A percentile compares a stretch with the other conserved stretches of the same genome.
phyloP scores from a whole-genome alignment of 2,113 vertebrate species.

The Cettia cetti region DNA sequence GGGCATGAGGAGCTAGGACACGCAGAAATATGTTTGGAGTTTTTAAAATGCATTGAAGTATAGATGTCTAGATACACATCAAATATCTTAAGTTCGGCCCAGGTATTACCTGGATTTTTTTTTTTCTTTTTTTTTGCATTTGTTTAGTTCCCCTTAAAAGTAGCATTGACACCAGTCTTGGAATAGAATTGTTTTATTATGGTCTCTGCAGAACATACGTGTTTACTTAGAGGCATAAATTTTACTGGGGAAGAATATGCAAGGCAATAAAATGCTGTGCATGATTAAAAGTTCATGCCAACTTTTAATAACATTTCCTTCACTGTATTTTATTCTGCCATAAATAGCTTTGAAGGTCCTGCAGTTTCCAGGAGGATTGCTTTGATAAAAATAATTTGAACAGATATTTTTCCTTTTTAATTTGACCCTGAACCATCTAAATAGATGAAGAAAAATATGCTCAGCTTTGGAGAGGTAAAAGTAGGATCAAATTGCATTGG shows the following conservation, averaged over 20 bases:
- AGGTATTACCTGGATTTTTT: not conserved
- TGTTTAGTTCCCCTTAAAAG: not conserved
- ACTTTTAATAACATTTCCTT: not conserved
- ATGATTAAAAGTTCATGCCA: not conserved
- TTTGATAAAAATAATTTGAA: not conserved
- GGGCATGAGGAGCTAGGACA: not conserved
- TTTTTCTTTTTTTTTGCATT: not conserved
- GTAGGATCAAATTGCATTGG: not conserved
- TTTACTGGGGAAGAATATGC: not conserved
- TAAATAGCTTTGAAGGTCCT: not conserved
- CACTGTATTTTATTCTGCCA: not conserved
- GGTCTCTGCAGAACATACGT: not conserved
- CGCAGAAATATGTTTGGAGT: fast-evolving
- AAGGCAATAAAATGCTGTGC: not conserved
- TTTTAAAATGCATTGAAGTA: not conserved
- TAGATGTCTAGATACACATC: not conserved
- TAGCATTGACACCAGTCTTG: not conserved
- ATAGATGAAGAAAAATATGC: not conserved
- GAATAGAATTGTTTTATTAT: not conserved
- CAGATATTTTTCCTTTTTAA: not conserved
- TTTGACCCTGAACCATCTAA: not conserved
- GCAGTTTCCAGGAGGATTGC: not conserved
- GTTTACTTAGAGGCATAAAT: not conserved
- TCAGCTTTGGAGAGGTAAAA: not conserved
- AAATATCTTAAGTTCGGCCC: not conserved